Evolutionary conservation across 2,888 invertebrate genomes (phyloP), one percentile per base, ranked within the genome.

Genomic region (Thymelicus lineola): DNA sequence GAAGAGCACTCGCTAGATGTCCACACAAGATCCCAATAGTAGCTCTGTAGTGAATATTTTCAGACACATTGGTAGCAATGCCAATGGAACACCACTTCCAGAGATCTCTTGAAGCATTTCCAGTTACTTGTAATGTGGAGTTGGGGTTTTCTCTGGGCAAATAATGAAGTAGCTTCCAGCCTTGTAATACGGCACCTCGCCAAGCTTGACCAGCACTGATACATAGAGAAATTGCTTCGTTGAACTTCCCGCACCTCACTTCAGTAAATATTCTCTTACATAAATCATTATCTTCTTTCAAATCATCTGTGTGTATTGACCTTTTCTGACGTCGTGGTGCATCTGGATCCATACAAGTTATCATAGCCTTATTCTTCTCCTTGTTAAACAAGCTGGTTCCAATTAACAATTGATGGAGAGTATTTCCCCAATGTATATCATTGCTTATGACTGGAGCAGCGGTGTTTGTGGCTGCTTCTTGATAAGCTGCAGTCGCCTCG

Each of bases 361-460:
- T 95, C 89, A 93, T 91, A 38, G 89, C 79, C 70, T 85, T 88
- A 72, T 80, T 89, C 57, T 85, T 90, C 59, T 93, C 92, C 79
- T 91, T 92, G 72, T 94, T 92, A 74, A 93, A 94, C 57, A 94
- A 80, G 79, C 91, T 93, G 12, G 85, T 81, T 7, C 94, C 93
- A 73, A 91, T 86, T 72, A 96, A 90, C 66, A 97, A 84, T 79
- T 97, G 96, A 86, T 97, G 97, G 20, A 98, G 91, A 2, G 98
- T 98, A 83, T 98, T 98, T 85, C 98, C 98, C 98, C 98, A 98
- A 42, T 97, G 97, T 59, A 97, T 95, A 66, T 97, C 96, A 72
- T 93, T 93, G n/a, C 86, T 85, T 53, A 91, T 89, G 0, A 93
- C 83, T 55, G 93, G 92, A 55, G 90, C 91, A 0, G 89, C 82